phyloP scores from a whole-genome alignment of 2,797 vertebrate species.

The Streptopelia turtur region DNA sequence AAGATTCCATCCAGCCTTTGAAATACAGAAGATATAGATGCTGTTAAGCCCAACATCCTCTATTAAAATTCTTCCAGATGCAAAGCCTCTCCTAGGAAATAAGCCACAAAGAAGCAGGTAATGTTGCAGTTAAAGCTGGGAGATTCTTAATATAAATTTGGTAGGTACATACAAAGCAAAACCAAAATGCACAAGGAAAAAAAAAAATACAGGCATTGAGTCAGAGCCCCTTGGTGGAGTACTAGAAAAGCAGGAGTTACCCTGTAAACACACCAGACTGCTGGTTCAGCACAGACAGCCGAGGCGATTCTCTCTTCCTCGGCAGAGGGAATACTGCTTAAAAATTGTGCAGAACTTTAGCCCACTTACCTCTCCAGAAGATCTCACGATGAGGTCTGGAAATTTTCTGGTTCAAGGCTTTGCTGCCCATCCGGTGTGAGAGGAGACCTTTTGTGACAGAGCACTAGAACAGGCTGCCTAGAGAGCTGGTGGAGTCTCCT shows the following conservation, averaged over 20 bases:
- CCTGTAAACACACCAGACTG: rapidly evolving
- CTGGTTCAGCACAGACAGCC: background rate
- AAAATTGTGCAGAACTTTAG: background rate
- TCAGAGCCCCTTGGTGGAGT: background rate
- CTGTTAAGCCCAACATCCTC: background rate
- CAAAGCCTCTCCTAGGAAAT: background rate
- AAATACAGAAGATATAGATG: background rate
- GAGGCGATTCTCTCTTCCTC: background rate
- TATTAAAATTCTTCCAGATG: background rate
- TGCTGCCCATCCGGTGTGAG: background rate
- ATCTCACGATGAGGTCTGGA: rapidly evolving
- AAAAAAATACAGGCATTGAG: background rate
- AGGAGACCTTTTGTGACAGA: background rate
- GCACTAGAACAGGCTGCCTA: too few species aligned
- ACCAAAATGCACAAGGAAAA: background rate
- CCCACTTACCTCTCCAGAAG: background rate
- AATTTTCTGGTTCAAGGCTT: background rate
- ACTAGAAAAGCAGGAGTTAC: background rate
- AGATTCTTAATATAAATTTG: background rate
- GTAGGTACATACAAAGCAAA: background rate
- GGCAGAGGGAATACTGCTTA: rapidly evolving
- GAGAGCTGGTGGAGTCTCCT: too few species aligned
- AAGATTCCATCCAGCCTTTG: background rate
- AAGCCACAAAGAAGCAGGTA: background rate
- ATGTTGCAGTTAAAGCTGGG: background rate